Conservation (phyloP, 2,113 vertebrate species). For the Scolopax mira region DNA sequence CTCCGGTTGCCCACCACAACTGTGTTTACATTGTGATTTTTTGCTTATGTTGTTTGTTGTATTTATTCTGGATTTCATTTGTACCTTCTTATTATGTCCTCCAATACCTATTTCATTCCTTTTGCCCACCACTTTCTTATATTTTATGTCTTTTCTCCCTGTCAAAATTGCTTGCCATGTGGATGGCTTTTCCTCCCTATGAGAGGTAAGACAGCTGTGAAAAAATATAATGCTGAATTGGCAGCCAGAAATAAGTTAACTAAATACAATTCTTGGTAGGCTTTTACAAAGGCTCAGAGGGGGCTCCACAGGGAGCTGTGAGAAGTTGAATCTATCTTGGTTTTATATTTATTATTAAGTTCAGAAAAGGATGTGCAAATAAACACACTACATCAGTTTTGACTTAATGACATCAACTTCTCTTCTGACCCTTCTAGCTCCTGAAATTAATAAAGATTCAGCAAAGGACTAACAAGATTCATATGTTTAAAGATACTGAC, state of each 20-base stretch:
- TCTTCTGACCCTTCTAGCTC: neutral
- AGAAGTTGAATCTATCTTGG: neutral
- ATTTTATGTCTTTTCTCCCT: neutral
- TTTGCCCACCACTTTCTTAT: neutral
- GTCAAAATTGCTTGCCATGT: neutral
- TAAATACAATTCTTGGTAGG: neutral
- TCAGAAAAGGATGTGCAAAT: neutral
- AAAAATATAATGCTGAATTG: neutral
- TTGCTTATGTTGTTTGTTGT: neutral
- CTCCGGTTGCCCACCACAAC: neutral
- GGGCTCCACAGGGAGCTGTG: neutral
- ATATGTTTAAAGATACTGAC: neutral
- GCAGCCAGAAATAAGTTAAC: neutral
- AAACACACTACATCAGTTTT: neutral
- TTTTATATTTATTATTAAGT: neutral
- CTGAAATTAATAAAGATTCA: neutral
- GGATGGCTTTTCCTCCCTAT: neutral
- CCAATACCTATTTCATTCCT: neutral
- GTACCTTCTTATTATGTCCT: neutral
- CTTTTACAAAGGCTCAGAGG: neutral
- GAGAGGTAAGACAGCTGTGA: neutral
- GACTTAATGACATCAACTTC: neutral
- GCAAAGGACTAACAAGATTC: neutral
- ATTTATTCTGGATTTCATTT: neutral
- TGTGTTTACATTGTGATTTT: neutral